Evolutionary conservation across 2,113 vertebrate genomes (phyloP).

Genomic region (Sinosuthora webbiana): DNA sequence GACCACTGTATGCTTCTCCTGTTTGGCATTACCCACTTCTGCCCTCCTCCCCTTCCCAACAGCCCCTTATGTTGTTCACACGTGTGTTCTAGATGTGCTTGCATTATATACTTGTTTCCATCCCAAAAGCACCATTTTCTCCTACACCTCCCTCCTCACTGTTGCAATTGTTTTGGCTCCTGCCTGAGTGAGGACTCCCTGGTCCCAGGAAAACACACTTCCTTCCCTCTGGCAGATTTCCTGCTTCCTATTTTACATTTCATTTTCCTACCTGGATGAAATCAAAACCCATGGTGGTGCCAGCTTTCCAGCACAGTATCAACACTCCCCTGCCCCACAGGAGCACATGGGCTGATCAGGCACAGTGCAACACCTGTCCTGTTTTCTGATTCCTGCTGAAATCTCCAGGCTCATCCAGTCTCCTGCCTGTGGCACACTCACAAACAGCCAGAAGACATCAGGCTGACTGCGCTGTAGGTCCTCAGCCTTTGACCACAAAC

Average conservation of each 20-base stretch:
- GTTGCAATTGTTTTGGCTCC: neutral
- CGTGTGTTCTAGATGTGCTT: neutral
- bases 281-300: fast-evolving
- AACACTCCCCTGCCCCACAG: fast-evolving
- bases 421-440: neutral
- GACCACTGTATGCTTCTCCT: neutral
- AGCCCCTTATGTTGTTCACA: neutral
- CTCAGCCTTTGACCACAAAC: neutral
- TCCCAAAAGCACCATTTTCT: neutral
- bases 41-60: neutral
- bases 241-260: neutral
- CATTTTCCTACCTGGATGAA: neutral
- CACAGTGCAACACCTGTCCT: fast-evolving
- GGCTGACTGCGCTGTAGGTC: too few species aligned
- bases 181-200: neutral
- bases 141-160: fast-evolving
- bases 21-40: neutral
- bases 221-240: neutral
- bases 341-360: fast-evolving
- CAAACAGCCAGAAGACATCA: neutral
- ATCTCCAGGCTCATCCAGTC: neutral
- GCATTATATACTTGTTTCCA: neutral
- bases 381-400: neutral
- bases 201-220: neutral
- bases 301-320: neutral